Conservation (phyloP, 64 coral and sea anemone species). For the Porites australiensis region DNA sequence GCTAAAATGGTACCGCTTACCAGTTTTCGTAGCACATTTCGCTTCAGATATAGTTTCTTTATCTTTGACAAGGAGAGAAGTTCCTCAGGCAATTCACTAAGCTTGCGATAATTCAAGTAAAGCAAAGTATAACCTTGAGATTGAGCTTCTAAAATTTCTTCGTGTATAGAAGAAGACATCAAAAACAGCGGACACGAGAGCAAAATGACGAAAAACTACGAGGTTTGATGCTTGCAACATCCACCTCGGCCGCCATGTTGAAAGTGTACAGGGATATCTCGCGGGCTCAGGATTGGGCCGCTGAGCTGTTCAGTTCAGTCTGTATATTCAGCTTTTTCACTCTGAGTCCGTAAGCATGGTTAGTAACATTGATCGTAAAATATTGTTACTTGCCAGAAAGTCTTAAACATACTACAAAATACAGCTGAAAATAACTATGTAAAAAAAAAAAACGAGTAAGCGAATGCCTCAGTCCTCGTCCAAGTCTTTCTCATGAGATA, state of each 20-base stretch:
- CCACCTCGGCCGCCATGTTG: conserved; percentile 9
- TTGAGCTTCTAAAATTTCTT: conserved; percentile 66
- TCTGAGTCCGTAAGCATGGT: too few relatives aligned
- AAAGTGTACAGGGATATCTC: neutral
- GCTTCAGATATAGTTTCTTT: conserved; percentile 84
- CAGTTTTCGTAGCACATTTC: conserved; percentile 79
- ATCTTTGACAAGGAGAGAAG: conserved; percentile 62
- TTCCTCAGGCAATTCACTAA: conserved; percentile 74
- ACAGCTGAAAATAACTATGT: too few relatives aligned
- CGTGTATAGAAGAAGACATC: conserved; percentile 13
- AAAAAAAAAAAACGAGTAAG: too few relatives aligned
- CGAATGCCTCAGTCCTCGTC: too few relatives aligned
- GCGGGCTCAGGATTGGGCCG: neutral
- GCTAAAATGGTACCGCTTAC: conserved; percentile 21
- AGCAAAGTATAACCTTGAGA: conserved; percentile 60
- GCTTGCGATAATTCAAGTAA: conserved; percentile 90
- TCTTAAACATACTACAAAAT: too few relatives aligned
- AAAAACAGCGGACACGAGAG: neutral
- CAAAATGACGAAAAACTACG: neutral
- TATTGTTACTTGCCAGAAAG: neutral
- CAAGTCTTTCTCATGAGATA: neutral
- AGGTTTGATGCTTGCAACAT: neutral
- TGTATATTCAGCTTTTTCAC: too few relatives aligned
- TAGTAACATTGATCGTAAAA: too few relatives aligned
- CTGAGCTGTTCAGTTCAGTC: too few relatives aligned